Base-by-base conservation (phyloP, 2,797 vertebrate species). In the Rhinoraja longicauda region DNA sequence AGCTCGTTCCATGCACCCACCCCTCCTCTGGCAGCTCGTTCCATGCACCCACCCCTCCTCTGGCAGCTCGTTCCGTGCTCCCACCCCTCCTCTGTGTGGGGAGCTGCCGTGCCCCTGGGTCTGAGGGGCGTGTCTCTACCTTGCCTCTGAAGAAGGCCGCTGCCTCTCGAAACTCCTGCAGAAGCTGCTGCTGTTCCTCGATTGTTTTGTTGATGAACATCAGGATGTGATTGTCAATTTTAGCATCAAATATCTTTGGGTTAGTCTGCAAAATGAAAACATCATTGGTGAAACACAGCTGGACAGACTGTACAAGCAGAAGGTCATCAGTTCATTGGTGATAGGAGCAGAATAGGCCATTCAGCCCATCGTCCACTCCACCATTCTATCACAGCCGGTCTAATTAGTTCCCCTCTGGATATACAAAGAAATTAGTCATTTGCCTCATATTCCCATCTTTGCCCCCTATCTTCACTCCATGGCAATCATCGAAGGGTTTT, bases 141-240 rank as follows among this genome's bases (percentile, higher is more conserved):
- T 98, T 95, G 0, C 97, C 97, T 94, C 97, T 96, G 93, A 98
- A 98, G 4, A 94, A 86, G 17, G 94, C 94, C 36, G 98, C 98
- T 0, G 96, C 95, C 1, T 94, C 90, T 76, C 79, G 94, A 94
- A 95, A 95, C 53, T 95, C 93, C 0, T 95, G 95, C 93, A 95
- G 78, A 93, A 98, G 94, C 0, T 93, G 93, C 67, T 73, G 94
- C 79, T 98, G 98, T 0, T 94, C 93, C 0, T 95, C 93, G 0
- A 95, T 94, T 0, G 96, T 97, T 93, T 96, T 96, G 95, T 98
- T 98, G 94, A 99, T 93, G 94, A 99, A 99, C 75, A 99, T 96
- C 94, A 99, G 95, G 93, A 96, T 94, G 95, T 99, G 98, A 90
- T 97, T 95, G 2, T 93, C 95, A 90, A 99, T 95, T 93, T 94